Evolutionary conservation across 2,113 vertebrate species (phyloP), one percentile per base, ranked within the genome.

Genomic region (Anarhynchus alexandrinus): DNA sequence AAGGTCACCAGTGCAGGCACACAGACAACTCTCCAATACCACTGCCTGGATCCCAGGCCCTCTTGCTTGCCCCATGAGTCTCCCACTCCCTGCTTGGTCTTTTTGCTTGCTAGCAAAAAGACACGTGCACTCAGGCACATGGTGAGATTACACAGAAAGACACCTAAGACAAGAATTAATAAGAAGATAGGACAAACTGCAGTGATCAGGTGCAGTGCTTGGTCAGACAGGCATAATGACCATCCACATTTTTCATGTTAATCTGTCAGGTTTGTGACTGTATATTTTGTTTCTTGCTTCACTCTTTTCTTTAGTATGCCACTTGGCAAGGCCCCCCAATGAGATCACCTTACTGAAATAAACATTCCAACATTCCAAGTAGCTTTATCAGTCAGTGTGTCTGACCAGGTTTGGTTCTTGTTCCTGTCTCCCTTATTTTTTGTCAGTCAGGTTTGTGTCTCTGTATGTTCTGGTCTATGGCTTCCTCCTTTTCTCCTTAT

Each of bases 41-140:
- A 17, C 42, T 55, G 26, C 42, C 17, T 2, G 1, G 2, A 21
- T n/a, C 22, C 10, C 61, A 52, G 42, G 12, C 7, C 14, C 18
- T 65, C 18, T 6, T 30, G 3, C 10, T 27, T 2, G 0, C 30
- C 21, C 43, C 23, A n/a, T 0, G 0, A 21, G 6, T 73, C 7
- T 47, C 30, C 12, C 11, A 5, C 25, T 30, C 5, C 16, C 43
- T 62, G 45, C 9, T 14, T 36, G 36, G 3, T 18, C 19, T 30
- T 15, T 19, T 12, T 49, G 10, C 30, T n/a, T 58, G 18, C 6
- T 15, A 15, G 30, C 23, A 43, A 58, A 77, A 84, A 52, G 15
- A 32, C 30, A 16, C 1, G 0, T 8, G 7, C 7, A 15, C 26
- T 67, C 27, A 43, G 8, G 15, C 11, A 9, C 10, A 69, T 20